Evolutionary conservation across 1,140 invertebrate genomes (phyloP).

Genomic region (Drosophila watanabei): DNA sequence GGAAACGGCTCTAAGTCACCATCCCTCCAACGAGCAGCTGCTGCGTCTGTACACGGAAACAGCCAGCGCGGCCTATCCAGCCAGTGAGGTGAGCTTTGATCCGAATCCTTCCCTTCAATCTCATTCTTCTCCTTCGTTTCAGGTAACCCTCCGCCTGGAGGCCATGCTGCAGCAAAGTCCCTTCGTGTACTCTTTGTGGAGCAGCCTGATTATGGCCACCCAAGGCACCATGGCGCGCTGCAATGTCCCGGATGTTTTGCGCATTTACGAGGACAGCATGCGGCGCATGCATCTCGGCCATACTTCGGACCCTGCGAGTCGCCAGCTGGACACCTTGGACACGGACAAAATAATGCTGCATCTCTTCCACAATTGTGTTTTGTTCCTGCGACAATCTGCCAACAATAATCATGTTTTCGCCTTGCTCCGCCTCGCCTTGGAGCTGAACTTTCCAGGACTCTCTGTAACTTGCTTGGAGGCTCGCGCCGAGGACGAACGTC

Average conservation of each 20-base stretch:
- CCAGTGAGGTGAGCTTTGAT: constrained; percentile 48
- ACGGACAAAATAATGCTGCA: constrained; percentile 86
- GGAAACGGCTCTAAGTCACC: constrained; percentile 46
- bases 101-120: no score
- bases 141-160: constrained; percentile 86
- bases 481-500: constrained; percentile 86
- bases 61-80: constrained; percentile 51
- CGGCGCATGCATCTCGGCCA: constrained; percentile 86
- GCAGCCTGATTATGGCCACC: constrained; percentile 87
- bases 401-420: constrained; percentile 89
- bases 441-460: constrained; percentile 87
- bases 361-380: constrained; percentile 87
- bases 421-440: constrained; percentile 87
- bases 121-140: no score
- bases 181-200: constrained; percentile 88
- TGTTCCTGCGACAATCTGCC: constrained; percentile 89
- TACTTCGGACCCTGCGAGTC: neutral
- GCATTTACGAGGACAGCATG: constrained; percentile 87
- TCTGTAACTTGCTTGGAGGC: constrained; percentile 85
- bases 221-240: constrained; percentile 88
- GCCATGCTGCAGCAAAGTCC: constrained; percentile 85
- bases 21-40: constrained; percentile 87
- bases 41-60: constrained; percentile 86
- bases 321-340: constrained; percentile 15
- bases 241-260: constrained; percentile 87